Conservation (phyloP, 2,797 vertebrate genomes). For the Lepus townsendii region DNA sequence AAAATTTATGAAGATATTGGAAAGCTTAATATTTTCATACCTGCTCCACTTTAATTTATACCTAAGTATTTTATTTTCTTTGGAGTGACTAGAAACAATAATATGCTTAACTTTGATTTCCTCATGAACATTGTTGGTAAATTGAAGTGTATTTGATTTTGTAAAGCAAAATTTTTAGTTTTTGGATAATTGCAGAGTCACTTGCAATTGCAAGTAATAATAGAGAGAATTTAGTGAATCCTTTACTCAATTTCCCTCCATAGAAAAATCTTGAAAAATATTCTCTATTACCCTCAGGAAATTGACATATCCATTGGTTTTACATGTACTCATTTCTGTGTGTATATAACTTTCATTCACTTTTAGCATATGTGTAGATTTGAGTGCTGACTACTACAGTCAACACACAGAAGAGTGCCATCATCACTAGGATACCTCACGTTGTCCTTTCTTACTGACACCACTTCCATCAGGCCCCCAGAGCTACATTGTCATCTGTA, state of each 20-base stretch:
- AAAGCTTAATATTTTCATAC: background rate
- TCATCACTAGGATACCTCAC: background rate
- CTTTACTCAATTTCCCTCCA: background rate
- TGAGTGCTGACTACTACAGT: background rate
- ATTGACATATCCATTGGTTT: background rate
- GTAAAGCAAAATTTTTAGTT: background rate
- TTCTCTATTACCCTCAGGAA: background rate
- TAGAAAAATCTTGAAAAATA: background rate
- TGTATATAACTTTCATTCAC: background rate
- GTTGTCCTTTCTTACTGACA: background rate
- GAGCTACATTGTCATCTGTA: background rate
- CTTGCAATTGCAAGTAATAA: background rate
- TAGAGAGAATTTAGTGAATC: background rate
- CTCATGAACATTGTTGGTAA: background rate
- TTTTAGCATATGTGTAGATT: background rate
- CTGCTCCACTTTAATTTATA: background rate
- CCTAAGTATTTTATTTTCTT: background rate
- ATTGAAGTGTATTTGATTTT: background rate
- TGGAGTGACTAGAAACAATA: background rate
- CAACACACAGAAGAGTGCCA: background rate
- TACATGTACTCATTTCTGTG: background rate
- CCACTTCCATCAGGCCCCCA: background rate
- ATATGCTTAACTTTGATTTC: background rate
- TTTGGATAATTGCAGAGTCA: background rate
- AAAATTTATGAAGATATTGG: background rate